Percentiles rank a stretch among this genome's conserved stretches.
Conservation (phyloP, 2,113 vertebrate species). For the Geothlypis trichas region DNA sequence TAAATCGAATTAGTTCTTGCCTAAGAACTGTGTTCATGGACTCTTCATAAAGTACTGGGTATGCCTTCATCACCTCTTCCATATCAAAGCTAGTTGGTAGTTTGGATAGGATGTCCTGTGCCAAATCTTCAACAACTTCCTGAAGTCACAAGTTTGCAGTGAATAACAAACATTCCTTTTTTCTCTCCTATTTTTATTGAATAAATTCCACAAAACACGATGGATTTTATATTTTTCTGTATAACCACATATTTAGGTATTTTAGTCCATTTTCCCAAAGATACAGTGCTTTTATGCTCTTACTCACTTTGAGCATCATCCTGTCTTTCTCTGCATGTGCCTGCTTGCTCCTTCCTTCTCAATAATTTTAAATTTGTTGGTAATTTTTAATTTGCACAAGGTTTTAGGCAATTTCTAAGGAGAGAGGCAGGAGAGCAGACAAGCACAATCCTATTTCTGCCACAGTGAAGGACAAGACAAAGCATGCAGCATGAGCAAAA, state of each 20-base stretch:
- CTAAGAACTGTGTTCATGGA: conserved; percentile 95
- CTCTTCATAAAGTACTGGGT: conserved; percentile 89
- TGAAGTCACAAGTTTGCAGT: conserved; percentile 58
- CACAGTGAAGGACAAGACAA: not conserved
- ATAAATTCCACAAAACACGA: not conserved
- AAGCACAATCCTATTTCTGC: not conserved
- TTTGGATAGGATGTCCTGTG: conserved; percentile 86
- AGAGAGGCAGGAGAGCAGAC: not conserved
- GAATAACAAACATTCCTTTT: not conserved
- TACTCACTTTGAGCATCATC: not conserved
- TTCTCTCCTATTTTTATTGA: not conserved
- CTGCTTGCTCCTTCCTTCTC: not conserved
- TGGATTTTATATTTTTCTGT: not conserved
- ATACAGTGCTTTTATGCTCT: not conserved
- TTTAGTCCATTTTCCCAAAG: not conserved
- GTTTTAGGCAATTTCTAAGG: not conserved
- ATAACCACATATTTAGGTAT: not conserved
- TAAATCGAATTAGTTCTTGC: conserved; percentile 91
- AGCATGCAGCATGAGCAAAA: not conserved
- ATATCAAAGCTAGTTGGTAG: conserved; percentile 84
- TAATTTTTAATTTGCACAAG: not conserved
- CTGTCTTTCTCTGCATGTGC: not conserved
- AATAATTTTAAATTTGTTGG: not conserved
- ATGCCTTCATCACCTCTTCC: conserved; percentile 78
- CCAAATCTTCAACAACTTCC: conserved; percentile 89